Base-by-base conservation (phyloP, 2,113 vertebrate genomes). In the Perca fluviatilis region DNA sequence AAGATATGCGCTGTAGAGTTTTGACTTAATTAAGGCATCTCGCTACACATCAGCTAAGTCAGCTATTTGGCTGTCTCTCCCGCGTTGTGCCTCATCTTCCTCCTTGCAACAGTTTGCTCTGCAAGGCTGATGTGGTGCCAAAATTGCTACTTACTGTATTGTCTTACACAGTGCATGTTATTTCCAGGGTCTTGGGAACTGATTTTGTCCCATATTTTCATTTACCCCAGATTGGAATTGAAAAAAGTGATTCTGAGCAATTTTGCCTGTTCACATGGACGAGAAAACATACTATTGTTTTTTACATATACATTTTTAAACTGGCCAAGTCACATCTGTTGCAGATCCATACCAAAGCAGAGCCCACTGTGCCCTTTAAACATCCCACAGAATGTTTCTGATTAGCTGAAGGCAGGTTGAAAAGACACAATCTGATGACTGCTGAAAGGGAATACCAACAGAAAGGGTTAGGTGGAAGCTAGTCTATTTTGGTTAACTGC, bases 81-180 rank as follows among this genome's bases (percentile, higher is more conserved):
- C 1, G 1, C 2, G 46, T 27, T 33, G 65, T 13, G 43, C 36
- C 54, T 78, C 54, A 33, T 64, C 57, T 67, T 47, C 63, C 65
- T 51, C 50, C 58, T 19, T 43, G 68, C 58, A 30, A 25, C 43
- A 12, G 15, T 21, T 62, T 9, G 15, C 65, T 57, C 49, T 70
- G 77, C 71, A 72, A 85, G 65, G n/a, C 18, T 53, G 65, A 64
- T 3, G 19, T 4, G 30, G 19, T 60, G 83, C 77, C 77, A 81
- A 8, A 72, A 33, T 11, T 0, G 49, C 36, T 16, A 19, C 43
- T 69, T 51, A 63, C 33, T 73, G 21, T 73, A n/a, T n/a, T n/a
- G n/a, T n/a, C n/a, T n/a, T n/a, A 46, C 4, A 46, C 50, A 27
- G 23, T 5, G 63, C 8, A 19, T 56, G 15, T 18, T 3, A 49